Base-by-base conservation (phyloP, 2,888 invertebrate species). In the Drosophila borealis region DNA sequence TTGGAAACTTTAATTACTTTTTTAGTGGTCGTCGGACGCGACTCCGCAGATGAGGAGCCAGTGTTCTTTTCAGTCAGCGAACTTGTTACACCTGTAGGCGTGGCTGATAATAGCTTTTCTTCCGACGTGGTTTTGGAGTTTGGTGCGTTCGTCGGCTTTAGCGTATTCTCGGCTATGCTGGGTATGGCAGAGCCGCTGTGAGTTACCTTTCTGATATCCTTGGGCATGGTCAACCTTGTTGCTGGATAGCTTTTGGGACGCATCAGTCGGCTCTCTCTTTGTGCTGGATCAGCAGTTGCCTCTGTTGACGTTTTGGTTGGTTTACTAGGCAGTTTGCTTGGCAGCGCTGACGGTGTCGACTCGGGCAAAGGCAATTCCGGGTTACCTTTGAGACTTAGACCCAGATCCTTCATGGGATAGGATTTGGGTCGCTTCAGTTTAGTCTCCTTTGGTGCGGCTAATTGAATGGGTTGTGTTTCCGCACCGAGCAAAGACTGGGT, bases 201-300 rank as follows among this genome's bases (percentile, higher is more conserved):
- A 0, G 83, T 81, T 0, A 78, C 81, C 42, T 90, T 89, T 25
- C 90, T 89, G 2, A 90, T 46, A n/a, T 92, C 92, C 46, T 92
- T 92, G 11, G 92, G 91, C 14, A 91, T 89, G 2, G 90, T 78
- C 6, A 92, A 54, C 65, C 92, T 93, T 17, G 92, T 84, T 61
- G 92, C 93, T 9, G 95, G 95, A 82, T 94, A 95, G 81, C 94
- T 94, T 81, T 94, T 94, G 6, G 94, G 94, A 41, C 94, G 92
- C 42, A 91, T 90, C 44, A 94, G 89, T 9, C 90, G 86, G 57
- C 90, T 90, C 41, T 91, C 91, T 1, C 89, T 87, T 2, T 75
- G 49, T 1, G 55, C 42, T 8, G 59, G 9, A 4, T 63, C 68
- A 13, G 62, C 54, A 3, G 66, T 46, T 1, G 67, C 33, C 0